Base-by-base conservation (phyloP, 2,113 vertebrate species). In the Regulus satrapa region DNA sequence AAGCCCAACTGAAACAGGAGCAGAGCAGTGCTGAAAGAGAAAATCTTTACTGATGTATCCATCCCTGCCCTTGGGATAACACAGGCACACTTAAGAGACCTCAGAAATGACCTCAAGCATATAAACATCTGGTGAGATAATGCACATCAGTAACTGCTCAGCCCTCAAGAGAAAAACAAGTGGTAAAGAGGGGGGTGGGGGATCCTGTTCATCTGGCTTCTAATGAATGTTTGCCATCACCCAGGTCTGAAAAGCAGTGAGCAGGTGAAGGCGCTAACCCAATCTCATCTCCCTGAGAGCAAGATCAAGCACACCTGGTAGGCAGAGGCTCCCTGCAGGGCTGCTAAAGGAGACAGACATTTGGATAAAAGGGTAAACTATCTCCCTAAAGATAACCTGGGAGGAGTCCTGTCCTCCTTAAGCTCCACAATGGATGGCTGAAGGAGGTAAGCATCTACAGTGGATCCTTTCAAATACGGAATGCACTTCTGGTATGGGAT, bases 201-300 rank as follows among this genome's bases (percentile, higher is more conserved):
- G 34, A 89, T 14, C 18, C 78, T 25, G 16, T 34, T 69, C 23
- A 29, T 73, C 76, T 85, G 58, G 19, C 29, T 93, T 83, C 46
- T 73, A 76, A 72, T 24, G 13, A 66, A 55, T 29, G 59, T 46
- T 67, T 88, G 18, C 78, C 38, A 79, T 66, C 75, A 58, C 51
- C 45, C n/a, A 68, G 55, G 20, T 69, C 59, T 45, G 31, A 5
- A 1, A 92, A 90, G 36, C 59, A 71, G 38, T 19, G 43, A 93
- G 62, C 72, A 93, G 93, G 90, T 92, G 78, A 83, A 94, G 92
- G 46, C 71, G 75, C 81, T 85, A 95, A 94, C 18, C 18, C 36
- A 54, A 55, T 75, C 78, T 89, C 68, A 46, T 55, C 75, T 48
- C 48, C n/a, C 45, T 17, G 26, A 62, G 31, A 62, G 45, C 52